phyloP scores from a whole-genome alignment of 2,797 vertebrate species.

The Parauchenoglanis ngamensis region DNA sequence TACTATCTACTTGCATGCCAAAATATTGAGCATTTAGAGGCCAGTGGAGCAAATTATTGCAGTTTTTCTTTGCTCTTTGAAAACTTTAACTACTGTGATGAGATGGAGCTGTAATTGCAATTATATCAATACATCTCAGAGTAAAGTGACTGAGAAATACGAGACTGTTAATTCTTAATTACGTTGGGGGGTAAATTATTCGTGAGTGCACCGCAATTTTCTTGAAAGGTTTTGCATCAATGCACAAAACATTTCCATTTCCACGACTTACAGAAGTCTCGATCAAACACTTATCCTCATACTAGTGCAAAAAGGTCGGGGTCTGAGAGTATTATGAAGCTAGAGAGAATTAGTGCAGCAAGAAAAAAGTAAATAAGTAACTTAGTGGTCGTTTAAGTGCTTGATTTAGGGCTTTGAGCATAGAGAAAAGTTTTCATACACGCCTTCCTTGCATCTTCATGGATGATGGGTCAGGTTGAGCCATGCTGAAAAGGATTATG shows the following conservation, averaged over 20 bases:
- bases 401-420: neutral
- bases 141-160: conserved; percentile 17
- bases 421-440: neutral
- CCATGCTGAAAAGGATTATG: neutral
- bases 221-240: neutral
- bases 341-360: neutral
- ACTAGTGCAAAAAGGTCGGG: neutral
- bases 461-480: neutral
- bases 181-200: neutral
- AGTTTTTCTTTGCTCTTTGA: conserved; percentile 34
- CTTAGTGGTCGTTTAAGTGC: no score
- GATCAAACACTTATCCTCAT: neutral
- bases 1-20: conserved; percentile 28
- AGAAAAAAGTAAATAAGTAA: neutral
- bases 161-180: conserved; percentile 17
- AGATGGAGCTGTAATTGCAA: neutral
- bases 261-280: neutral
- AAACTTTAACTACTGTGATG: conserved; percentile 9
- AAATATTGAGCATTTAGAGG: conserved; percentile 42
- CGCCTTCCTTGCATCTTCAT: no score
- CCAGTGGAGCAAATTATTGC: conserved; percentile 40
- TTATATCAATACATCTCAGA: conserved; percentile 6
- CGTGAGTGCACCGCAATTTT: neutral
- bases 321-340: neutral
- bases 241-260: neutral